Evolutionary conservation across 2,888 invertebrate species (phyloP).

Genomic region (Drepana falcataria): DNA sequence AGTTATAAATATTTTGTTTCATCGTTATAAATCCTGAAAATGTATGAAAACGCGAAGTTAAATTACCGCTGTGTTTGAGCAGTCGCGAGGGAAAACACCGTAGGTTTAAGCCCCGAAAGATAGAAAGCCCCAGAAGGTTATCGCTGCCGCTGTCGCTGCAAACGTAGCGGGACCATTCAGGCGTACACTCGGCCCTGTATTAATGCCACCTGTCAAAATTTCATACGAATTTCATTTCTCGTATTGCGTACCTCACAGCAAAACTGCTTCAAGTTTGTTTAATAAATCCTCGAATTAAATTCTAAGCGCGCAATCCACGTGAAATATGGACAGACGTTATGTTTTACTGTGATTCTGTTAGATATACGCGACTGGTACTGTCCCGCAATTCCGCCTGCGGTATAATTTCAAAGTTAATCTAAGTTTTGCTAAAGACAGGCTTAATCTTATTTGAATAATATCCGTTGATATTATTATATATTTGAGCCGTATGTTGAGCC

Average conservation of each 20-base stretch:
- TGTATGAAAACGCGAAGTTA: too few species aligned
- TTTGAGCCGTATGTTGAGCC: too few species aligned
- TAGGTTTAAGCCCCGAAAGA: too few species aligned
- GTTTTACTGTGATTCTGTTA: not conserved
- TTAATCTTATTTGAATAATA: too few species aligned
- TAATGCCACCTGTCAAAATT: conserved; percentile 11
- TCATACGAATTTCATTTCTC: not conserved
- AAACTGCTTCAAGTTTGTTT: conserved; percentile 1
- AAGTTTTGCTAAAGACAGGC: too few species aligned
- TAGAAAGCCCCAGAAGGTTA: too few species aligned
- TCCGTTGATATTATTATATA: too few species aligned
- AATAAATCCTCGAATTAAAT: conserved; percentile 3
- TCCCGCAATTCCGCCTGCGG: not conserved
- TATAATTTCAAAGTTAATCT: not conserved
- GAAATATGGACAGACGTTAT: not conserved
- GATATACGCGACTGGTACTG: too few species aligned
- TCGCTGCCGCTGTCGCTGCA: not conserved
- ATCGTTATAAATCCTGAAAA: too few species aligned
- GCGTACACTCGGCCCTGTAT: not conserved
- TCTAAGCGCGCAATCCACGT: not conserved
- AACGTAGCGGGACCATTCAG: not conserved
- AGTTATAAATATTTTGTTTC: too few species aligned
- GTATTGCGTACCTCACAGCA: not conserved
- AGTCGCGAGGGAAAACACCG: too few species aligned
- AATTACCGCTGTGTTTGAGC: too few species aligned